phyloP scores from a whole-genome alignment of 2,888 invertebrate species.

The Ommatoiulus sabulosus region DNA sequence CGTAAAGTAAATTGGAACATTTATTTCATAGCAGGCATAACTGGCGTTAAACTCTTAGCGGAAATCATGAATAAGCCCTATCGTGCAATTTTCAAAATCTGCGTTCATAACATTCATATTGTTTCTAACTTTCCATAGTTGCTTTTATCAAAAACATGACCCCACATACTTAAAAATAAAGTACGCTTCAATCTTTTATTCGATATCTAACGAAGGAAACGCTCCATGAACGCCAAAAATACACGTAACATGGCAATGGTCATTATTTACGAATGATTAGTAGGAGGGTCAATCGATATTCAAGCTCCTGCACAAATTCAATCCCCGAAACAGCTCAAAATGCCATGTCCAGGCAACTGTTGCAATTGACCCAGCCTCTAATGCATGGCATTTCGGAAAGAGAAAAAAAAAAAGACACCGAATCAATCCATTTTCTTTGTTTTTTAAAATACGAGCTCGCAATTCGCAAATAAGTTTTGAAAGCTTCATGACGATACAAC shows the following conservation, averaged over 20 bases:
- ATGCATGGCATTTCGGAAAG: background rate
- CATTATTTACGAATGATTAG: background rate
- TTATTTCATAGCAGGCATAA: too few species aligned
- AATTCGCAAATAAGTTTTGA: background rate
- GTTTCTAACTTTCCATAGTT: too few species aligned
- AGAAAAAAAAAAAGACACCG: background rate
- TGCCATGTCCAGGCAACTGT: background rate
- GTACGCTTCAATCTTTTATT: too few species aligned
- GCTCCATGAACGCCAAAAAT: background rate
- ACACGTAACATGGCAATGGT: background rate
- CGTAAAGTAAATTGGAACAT: too few species aligned
- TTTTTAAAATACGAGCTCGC: background rate
- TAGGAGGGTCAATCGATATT: background rate
- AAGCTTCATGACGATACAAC: constrained; percentile 15
- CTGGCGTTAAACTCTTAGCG: too few species aligned
- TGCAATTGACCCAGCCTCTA: background rate
- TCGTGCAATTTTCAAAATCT: too few species aligned
- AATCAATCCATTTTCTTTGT: constrained; percentile 21
- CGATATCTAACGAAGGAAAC: background rate
- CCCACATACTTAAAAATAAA: too few species aligned
- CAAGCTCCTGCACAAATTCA: background rate
- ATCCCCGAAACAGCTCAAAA: background rate
- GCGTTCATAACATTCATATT: too few species aligned
- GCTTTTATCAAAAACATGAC: too few species aligned
- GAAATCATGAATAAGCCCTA: too few species aligned